These are phyloP conservation scores for Cryptops parisi DNA, from an alignment of 2,888 invertebrate species.

Conservation along the genomic window DNA sequence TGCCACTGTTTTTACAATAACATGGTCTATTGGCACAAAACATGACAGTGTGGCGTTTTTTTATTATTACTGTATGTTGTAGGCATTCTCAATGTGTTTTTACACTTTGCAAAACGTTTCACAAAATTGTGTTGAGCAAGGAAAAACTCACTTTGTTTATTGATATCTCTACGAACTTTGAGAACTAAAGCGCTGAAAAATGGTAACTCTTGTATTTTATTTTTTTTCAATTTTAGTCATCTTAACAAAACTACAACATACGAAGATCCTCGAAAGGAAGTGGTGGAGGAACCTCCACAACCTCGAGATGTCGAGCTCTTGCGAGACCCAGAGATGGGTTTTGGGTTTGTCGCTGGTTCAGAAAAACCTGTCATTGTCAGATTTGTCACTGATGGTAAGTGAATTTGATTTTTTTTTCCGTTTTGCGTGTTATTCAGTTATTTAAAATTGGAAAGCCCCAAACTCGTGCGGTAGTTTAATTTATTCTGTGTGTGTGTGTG, in stretches of 20 bases:
- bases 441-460: too few species aligned
- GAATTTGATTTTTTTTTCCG: too few species aligned
- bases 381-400: slow-evolving; percentile 37
- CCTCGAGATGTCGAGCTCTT: slow-evolving; percentile 60
- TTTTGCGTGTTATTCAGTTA: too few species aligned
- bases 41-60: too few species aligned
- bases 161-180: neutral
- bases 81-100: too few species aligned
- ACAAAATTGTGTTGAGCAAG: too few species aligned
- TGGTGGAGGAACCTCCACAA: slow-evolving; percentile 57
- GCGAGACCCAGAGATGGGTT: slow-evolving; percentile 64
- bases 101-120: too few species aligned
- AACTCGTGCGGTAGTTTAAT: too few species aligned
- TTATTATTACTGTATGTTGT: too few species aligned
- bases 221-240: slow-evolving; percentile 32
- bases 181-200: slow-evolving; percentile 4
- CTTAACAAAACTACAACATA: slow-evolving; percentile 78
- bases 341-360: slow-evolving; percentile 91
- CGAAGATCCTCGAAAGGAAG: slow-evolving; percentile 56
- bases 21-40: too few species aligned
- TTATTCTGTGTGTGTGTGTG: too few species aligned
- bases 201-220: neutral
- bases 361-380: slow-evolving; percentile 84
- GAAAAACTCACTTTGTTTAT: slow-evolving; percentile 3
- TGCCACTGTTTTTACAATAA: too few species aligned